Conservation (phyloP, 2,888 invertebrate genomes). For the Tanytarsus gracilentus region DNA sequence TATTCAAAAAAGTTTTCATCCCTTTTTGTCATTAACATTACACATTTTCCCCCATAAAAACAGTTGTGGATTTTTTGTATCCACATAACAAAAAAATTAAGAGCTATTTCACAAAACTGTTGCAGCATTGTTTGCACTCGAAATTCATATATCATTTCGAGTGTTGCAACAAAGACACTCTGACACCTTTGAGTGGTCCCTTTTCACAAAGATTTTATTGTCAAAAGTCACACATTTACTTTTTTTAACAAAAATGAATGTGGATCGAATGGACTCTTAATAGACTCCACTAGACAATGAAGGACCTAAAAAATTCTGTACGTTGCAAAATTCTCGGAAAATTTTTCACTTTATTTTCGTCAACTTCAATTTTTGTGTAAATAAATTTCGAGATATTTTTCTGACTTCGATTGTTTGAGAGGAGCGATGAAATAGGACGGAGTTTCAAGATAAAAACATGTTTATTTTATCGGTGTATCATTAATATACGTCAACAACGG, state of each 20-base stretch:
- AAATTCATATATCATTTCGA: background rate
- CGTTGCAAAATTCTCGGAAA: background rate
- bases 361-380: background rate
- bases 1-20: background rate
- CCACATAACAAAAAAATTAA: too few species aligned
- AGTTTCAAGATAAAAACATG: too few species aligned
- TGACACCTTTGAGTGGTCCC: slow-evolving; percentile 2
- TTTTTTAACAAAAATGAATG: background rate
- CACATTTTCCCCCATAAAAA: too few species aligned
- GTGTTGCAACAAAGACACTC: background rate
- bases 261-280: slow-evolving; percentile 10
- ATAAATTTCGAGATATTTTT: background rate
- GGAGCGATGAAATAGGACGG: background rate
- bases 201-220: background rate
- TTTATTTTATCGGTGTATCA: slow-evolving; percentile 1
- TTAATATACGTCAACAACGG: slow-evolving; percentile 13
- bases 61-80: too few species aligned
- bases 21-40: background rate
- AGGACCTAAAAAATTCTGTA: too few species aligned
- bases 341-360: too few species aligned
- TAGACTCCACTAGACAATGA: too few species aligned
- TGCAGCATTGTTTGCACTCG: too few species aligned
- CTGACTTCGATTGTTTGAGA: background rate
- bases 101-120: too few species aligned
- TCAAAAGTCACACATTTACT: slow-evolving; percentile 5